Evolutionary conservation across 2,113 vertebrate species (phyloP).

Genomic region (Indicator indicator): DNA sequence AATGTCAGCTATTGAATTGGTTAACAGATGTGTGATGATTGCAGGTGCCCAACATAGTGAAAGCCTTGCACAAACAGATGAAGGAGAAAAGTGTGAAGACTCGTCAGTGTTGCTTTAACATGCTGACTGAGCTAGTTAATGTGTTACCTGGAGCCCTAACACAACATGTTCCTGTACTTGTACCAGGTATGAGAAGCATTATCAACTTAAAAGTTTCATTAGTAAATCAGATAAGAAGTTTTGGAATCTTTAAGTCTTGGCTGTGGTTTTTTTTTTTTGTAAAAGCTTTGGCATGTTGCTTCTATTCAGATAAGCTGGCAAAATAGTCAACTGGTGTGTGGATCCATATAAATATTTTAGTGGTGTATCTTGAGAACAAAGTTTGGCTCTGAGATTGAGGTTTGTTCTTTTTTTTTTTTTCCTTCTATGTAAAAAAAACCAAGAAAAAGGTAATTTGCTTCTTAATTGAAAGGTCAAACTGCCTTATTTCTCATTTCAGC

Average conservation of each 20-base stretch:
- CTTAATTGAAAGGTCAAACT: background rate
- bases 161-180: conserved; percentile 92
- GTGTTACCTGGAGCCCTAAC: conserved; percentile 95
- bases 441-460: background rate
- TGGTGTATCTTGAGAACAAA: background rate
- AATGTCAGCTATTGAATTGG: background rate
- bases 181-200: conserved; percentile 86
- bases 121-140: conserved; percentile 97
- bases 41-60: conserved; percentile 97
- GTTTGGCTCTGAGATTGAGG: background rate
- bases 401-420: background rate
- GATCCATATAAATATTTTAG: background rate
- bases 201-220: background rate
- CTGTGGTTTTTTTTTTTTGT: background rate
- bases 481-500: background rate
- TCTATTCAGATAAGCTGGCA: background rate
- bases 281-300: background rate
- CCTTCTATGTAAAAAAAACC: background rate
- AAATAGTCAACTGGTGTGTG: background rate
- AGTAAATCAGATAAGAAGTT: background rate
- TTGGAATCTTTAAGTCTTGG: background rate
- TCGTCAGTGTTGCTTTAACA: conserved; percentile 98
- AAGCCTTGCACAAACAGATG: conserved; percentile 98
- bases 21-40: conserved; percentile 68
- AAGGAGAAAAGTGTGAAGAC: conserved; percentile 99